These are phyloP conservation scores for Dromaius novaehollandiae DNA, from an alignment of 2,113 vertebrate genomes.

Conservation along the genomic window DNA sequence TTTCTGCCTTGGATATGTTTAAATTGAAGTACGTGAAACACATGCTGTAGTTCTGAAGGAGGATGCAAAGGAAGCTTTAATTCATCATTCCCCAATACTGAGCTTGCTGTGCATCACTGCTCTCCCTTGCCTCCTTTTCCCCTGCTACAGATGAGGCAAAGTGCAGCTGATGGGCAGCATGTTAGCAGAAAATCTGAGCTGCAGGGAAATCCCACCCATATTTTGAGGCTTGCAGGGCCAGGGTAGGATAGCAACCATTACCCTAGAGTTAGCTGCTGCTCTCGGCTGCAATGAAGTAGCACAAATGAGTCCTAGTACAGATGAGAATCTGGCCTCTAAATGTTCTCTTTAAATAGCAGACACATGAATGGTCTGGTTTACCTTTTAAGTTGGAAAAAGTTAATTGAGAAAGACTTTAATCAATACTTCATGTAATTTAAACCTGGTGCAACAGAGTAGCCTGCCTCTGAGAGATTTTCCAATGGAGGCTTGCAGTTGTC, in stretches of 20 bases:
- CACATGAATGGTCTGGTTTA: background rate
- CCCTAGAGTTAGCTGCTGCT: background rate
- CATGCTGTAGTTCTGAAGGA: background rate
- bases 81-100: background rate
- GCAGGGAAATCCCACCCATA: background rate
- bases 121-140: background rate
- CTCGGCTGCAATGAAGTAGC: background rate
- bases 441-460: slow-evolving; percentile 46
- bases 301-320: background rate
- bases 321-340: background rate
- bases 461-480: slow-evolving; percentile 64
- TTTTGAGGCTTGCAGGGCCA: background rate
- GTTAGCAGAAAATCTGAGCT: background rate
- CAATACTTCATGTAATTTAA: slow-evolving; percentile 62
- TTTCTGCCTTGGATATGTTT: background rate
- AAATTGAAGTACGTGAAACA: background rate
- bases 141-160: background rate
- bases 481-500: slow-evolving; percentile 35
- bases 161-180: background rate
- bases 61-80: background rate
- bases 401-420: slow-evolving; percentile 51
- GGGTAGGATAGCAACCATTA: background rate
- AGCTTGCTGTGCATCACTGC: background rate
- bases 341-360: background rate
- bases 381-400: background rate